Evolutionary conservation across 2,888 invertebrate species (phyloP), one percentile per base, ranked within the genome.

Genomic region (Euzophera pinguis): DNA sequence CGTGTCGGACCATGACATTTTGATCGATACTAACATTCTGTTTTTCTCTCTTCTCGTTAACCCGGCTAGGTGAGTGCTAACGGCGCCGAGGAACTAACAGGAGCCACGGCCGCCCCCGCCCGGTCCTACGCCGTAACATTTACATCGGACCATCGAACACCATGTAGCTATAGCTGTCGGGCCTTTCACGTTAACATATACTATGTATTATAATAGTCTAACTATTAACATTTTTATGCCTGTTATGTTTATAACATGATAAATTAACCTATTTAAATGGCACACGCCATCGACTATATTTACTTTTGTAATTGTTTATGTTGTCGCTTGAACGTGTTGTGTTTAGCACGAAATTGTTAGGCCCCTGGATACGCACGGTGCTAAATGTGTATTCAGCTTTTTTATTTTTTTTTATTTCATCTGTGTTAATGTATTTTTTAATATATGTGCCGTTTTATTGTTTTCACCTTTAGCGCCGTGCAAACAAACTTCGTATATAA

Each of bases 61-160:
- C 92, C 91, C 91, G 92, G 92, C 92, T 94, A 94, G 94, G 94
- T 93, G 94, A 93, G 94, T 94, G 94, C 94, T 94, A 94, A 94
- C 93, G 91, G 90, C 91, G 87, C 81, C 78, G 89, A 80, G 86
- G 88, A 83, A 88, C 84, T 90, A 90, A 90, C 87, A 72, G 84
- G 75, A 83, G 85, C 71, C 67, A 78, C 76, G 81, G 78, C 76
- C 78, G 73, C 75, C 71, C 69, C 74, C 72, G 73, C 71, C 79
- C 71, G 71, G 61, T 69, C 72, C 69, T 72, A 62, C 83, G 80
- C 76, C 81, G 84, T 89, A 88, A 88, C 86, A 80, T 76, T 73
- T 66, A 79, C 90, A 88, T 81, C 89, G 89, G 88, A 84, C 81
- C 88, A 84, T 82, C 89, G 86, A 86, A 80, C 84, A 86, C 85